Percentiles rank a stretch among this genome's conserved stretches.
These are phyloP conservation scores for Bovichtus diacanthus DNA, from an alignment of 2,797 vertebrate genomes.

Conservation along the genomic window DNA sequence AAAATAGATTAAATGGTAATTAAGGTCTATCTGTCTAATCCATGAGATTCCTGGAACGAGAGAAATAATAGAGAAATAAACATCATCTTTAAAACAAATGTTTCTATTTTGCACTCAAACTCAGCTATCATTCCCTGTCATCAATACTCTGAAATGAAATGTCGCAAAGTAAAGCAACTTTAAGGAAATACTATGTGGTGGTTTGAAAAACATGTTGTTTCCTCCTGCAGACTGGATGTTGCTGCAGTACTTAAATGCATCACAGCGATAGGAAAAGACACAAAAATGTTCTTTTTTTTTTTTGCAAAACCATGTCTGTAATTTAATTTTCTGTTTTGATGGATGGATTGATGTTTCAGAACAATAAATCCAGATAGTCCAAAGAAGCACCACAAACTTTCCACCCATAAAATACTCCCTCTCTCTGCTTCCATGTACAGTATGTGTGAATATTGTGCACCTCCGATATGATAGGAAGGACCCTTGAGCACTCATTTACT, in stretches of 20 bases:
- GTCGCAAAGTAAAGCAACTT: too few relatives aligned
- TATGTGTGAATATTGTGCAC: neutral
- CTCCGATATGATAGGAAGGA: neutral
- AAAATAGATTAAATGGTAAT: too few relatives aligned
- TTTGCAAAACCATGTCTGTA: neutral
- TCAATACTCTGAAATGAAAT: too few relatives aligned
- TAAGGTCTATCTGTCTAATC: too few relatives aligned
- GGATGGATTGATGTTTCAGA: neutral
- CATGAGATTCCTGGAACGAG: too few relatives aligned
- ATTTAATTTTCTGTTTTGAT: neutral
- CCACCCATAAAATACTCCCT: neutral
- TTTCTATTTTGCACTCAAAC: too few relatives aligned
- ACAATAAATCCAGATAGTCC: neutral
- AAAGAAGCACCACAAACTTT: neutral
- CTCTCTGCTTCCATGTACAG: neutral
- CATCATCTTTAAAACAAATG: too few relatives aligned
- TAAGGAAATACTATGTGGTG: too few relatives aligned
- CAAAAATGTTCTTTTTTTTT: neutral
- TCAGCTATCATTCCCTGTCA: too few relatives aligned
- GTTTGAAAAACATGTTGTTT: neutral
- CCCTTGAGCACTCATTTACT: constrained; percentile 3
- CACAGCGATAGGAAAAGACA: neutral
- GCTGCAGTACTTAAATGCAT: neutral
- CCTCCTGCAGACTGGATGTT: neutral
- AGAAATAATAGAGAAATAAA: too few relatives aligned